Evolutionary conservation across 2,113 vertebrate genomes (phyloP).

Genomic region (human): GRCh38 chr22:48829501-48830000

Average conservation of each 20-base stretch:
- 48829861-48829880: background rate
- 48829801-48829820: background rate
- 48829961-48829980: rapidly evolving
- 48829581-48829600: background rate
- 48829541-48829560: too few species aligned
- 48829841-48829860: background rate
- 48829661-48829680: background rate
- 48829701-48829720: background rate
- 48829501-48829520: background rate
- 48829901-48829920: rapidly evolving
- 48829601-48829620: too few species aligned
- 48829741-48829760: background rate
- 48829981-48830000: background rate
- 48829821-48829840: too few species aligned
- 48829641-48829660: background rate
- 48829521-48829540: rapidly evolving
- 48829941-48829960: rapidly evolving
- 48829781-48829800: too few species aligned
- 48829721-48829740: background rate
- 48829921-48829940: too few species aligned
- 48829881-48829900: background rate
- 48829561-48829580: rapidly evolving
- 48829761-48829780: background rate
- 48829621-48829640: background rate
- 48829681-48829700: background rate